These are phyloP conservation scores for Ciconia nigra DNA, from an alignment of 2,797 vertebrate species.

Conservation along the genomic window DNA sequence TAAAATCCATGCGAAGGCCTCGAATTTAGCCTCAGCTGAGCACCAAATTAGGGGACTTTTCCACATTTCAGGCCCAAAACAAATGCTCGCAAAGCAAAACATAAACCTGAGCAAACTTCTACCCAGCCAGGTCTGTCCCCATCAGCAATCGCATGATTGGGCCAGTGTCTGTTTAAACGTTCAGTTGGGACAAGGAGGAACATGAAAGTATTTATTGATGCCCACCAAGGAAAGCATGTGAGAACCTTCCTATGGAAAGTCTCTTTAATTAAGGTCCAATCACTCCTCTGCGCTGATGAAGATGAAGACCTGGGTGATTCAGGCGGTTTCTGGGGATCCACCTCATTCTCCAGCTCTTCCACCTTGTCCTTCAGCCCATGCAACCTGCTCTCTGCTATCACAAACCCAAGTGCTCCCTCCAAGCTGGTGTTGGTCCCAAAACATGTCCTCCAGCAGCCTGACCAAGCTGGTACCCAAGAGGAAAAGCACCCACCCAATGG, in stretches of 20 bases:
- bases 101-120: neutral
- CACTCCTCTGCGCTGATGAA: neutral
- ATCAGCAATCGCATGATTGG: accelerated
- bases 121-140: neutral
- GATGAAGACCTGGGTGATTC: neutral
- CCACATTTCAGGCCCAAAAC: neutral
- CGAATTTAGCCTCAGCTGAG: neutral
- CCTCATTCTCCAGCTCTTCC: neutral
- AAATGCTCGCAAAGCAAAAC: neutral
- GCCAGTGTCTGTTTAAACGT: accelerated
- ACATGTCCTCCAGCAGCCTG: neutral
- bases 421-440: neutral
- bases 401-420: neutral
- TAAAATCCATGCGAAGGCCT: neutral
- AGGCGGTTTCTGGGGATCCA: neutral
- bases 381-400: neutral
- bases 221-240: neutral
- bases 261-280: neutral
- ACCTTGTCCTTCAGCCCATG: neutral
- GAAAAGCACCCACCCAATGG: accelerated
- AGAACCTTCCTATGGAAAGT: neutral
- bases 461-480: neutral
- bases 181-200: neutral
- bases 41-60: neutral
- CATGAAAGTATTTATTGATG: neutral